Percentiles rank a stretch among this genome's conserved stretches.
These are phyloP conservation scores for Lydus trimaculatus DNA, from an alignment of 2,888 invertebrate species.

Conservation along the genomic window DNA sequence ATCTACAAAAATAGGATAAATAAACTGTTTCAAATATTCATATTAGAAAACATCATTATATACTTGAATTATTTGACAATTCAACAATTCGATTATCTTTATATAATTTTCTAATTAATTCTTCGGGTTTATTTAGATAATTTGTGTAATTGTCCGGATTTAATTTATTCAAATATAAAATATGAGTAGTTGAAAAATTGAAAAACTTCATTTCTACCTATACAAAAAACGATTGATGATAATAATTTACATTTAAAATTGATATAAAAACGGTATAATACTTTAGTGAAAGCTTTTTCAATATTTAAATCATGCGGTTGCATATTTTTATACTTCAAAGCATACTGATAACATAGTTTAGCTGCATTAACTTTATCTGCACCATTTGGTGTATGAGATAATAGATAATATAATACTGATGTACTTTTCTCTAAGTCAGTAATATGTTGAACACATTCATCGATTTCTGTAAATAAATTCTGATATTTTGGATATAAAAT, in stretches of 20 bases:
- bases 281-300: slow-evolving; percentile 45
- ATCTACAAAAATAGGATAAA: slow-evolving; percentile 47
- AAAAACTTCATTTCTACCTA: slow-evolving; percentile 62
- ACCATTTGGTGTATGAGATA: slow-evolving; percentile 51
- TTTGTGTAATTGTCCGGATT: slow-evolving; percentile 59
- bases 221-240: slow-evolving; percentile 55
- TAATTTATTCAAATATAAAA: slow-evolving; percentile 60
- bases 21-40: background rate
- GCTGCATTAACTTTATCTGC: slow-evolving; percentile 64
- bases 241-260: background rate
- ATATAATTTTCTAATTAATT: slow-evolving; percentile 61
- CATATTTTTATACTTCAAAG: slow-evolving; percentile 53
- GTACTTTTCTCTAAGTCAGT: slow-evolving; percentile 55
- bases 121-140: slow-evolving; percentile 57
- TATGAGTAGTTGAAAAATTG: slow-evolving; percentile 60
- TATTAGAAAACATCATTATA: background rate
- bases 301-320: slow-evolving; percentile 36
- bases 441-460: slow-evolving; percentile 56
- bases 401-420: slow-evolving; percentile 52
- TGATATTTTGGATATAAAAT: slow-evolving; percentile 50
- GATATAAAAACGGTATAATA: too few relatives aligned
- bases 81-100: slow-evolving; percentile 61
- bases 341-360: slow-evolving; percentile 61
- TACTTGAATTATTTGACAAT: slow-evolving; percentile 55
- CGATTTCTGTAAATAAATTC: slow-evolving; percentile 55